Percentiles rank a stretch among this genome's conserved stretches.
Conservation (phyloP, 2,888 invertebrate species). For the Leucophenga montana region DNA sequence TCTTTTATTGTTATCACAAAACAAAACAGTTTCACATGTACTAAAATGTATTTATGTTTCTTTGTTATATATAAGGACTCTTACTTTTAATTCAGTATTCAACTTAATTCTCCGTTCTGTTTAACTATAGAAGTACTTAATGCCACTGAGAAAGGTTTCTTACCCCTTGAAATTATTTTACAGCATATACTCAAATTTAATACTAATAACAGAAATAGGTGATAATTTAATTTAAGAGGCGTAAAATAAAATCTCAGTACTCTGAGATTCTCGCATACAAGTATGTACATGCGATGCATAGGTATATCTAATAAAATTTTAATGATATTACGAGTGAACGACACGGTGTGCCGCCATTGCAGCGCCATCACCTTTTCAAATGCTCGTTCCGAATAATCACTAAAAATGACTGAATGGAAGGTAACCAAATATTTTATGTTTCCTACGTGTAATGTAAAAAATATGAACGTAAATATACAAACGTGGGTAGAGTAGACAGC, state of each 20-base stretch:
- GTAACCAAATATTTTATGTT: constrained; percentile 50
- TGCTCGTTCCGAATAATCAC: constrained; percentile 48
- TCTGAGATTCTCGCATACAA: background rate
- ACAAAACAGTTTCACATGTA: too few species aligned
- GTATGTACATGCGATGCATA: too few species aligned
- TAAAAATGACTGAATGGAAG: constrained; percentile 28
- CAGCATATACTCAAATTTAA: background rate
- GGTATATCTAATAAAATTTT: constrained; percentile 61
- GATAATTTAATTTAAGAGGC: constrained; percentile 61
- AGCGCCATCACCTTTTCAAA: constrained; percentile 33
- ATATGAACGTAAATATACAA: constrained; percentile 5
- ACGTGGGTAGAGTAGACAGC: too few species aligned
- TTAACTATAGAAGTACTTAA: background rate
- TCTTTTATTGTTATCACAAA: too few species aligned
- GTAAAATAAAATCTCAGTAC: constrained; percentile 49
- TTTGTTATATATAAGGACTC: too few species aligned
- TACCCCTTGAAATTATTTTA: too few species aligned
- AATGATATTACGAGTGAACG: constrained; percentile 60
- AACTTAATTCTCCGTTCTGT: too few species aligned
- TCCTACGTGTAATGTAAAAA: constrained; percentile 47
- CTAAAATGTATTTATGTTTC: too few species aligned
- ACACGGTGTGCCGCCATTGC: constrained; percentile 33
- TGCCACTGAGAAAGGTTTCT: too few species aligned
- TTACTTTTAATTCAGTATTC: too few species aligned
- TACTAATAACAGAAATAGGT: constrained; percentile 52